Conservation (phyloP, 2,888 invertebrate genomes). For the Mimumesa dahlbomi region DNA sequence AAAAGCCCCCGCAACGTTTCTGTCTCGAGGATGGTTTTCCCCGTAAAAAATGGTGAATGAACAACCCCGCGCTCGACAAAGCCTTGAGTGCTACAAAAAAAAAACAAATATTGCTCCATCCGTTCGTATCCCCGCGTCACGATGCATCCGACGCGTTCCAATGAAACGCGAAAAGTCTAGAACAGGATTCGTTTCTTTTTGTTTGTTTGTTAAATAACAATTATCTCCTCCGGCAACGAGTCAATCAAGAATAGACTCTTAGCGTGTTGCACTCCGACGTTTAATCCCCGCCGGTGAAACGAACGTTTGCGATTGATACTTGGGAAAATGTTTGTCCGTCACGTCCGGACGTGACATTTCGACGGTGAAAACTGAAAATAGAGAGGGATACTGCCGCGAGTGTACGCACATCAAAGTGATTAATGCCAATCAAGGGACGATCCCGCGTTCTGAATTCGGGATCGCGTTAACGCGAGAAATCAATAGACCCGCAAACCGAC, state of each 20-base stretch:
- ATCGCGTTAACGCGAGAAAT: constrained; percentile 50
- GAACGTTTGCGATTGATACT: no score
- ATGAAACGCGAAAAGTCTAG: neutral
- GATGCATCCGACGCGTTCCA: neutral
- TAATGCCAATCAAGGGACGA: constrained; percentile 48
- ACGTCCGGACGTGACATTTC: neutral
- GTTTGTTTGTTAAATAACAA: no score
- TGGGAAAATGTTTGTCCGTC: no score
- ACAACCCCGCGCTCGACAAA: no score
- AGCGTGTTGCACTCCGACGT: no score
- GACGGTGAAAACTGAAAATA: neutral
- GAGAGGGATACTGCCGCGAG: neutral
- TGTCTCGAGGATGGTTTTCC: neutral
- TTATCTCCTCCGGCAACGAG: no score
- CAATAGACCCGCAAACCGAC: constrained; percentile 51
- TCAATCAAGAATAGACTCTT: no score
- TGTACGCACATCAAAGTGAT: constrained; percentile 30
- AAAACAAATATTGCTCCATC: neutral
- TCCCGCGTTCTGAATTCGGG: constrained; percentile 53
- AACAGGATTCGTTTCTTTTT: neutral
- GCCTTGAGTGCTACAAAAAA: no score
- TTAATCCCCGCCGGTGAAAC: no score
- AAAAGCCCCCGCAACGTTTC: neutral
- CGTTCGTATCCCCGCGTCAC: no score
- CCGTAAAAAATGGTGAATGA: neutral